Evolutionary conservation across 2,797 vertebrate genomes (phyloP).

Genomic region (Lycodopsis pacificus): DNA sequence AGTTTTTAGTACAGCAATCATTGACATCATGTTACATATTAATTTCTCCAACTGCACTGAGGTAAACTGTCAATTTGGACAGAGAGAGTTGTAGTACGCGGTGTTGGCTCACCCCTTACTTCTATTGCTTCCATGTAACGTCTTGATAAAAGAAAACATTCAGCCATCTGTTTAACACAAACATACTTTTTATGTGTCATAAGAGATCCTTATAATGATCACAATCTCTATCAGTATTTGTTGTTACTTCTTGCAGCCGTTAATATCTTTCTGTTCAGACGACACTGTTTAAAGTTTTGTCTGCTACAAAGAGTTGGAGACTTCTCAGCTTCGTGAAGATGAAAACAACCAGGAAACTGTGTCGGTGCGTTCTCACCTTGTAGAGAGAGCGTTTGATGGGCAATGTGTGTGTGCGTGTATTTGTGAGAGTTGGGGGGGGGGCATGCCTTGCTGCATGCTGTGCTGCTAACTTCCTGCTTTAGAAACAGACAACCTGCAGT

Average conservation of each 20-base stretch:
- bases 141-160: background rate
- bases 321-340: conserved; percentile 29
- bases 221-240: background rate
- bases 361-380: conserved; percentile 54
- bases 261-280: background rate
- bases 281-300: background rate
- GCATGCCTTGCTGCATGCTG: conserved; percentile 49
- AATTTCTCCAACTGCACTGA: background rate
- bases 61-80: background rate
- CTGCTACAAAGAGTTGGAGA: conserved; percentile 20
- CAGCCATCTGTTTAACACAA: background rate
- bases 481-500: conserved; percentile 37
- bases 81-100: background rate
- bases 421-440: conserved; percentile 13
- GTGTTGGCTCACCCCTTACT: background rate
- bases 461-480: conserved; percentile 73
- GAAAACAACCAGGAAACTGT: conserved; percentile 62
- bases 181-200: background rate
- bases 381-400: conserved; percentile 20
- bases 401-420: conserved; percentile 7
- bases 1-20: background rate
- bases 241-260: background rate
- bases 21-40: background rate
- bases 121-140: background rate
- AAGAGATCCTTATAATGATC: background rate